Evolutionary conservation across 2,113 vertebrate genomes (phyloP), one percentile per base, ranked within the genome.

Genomic region (Solea solea): DNA sequence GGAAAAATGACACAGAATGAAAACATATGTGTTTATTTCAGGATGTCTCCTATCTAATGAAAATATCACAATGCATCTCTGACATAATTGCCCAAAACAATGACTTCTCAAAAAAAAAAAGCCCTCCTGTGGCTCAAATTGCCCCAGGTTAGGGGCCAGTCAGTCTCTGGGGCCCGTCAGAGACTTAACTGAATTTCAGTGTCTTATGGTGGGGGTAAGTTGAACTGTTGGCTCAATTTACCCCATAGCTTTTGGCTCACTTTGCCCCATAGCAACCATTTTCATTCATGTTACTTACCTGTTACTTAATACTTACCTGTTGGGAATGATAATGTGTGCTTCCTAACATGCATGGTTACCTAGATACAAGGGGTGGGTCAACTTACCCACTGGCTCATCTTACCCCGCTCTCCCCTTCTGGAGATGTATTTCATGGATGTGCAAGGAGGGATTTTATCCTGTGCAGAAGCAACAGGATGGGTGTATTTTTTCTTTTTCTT

Each of bases 381-480:
- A 21, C 21, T 21, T 21, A 21, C 21, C 21, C 21, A 21, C 21
- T 21, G 21, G 21, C 21, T 21, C 21, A 21, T 21, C 21, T 21
- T 21, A 21, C 21, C 6, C 42, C 9, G 2, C 42, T 44, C 6
- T 46, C 7, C 13, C 44, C 44, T 48, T 12, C 45, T 13, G 34
- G 34, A 34, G 34, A 34, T 34, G 34, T 34, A 34, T 34, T 34
- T 34, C 34, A 34, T 34, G 2, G 5, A 34, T 34, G 34, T 34
- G 21, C 21, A 21, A 21, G 21, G 21, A 21, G 56, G 62, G 9
- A 62, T 76, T 81, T 69, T 46, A 75, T 81, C 54, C 9, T 1
- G 14, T 50, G 62, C 15, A 51, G 76, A 50, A 69, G 53, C 60
- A 71, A 66, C 54, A 15, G 27, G 10, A 52, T 53, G 5, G 5